phyloP scores from a whole-genome alignment of 2,797 vertebrate genomes.

The Gephyroberyx darwinii region DNA sequence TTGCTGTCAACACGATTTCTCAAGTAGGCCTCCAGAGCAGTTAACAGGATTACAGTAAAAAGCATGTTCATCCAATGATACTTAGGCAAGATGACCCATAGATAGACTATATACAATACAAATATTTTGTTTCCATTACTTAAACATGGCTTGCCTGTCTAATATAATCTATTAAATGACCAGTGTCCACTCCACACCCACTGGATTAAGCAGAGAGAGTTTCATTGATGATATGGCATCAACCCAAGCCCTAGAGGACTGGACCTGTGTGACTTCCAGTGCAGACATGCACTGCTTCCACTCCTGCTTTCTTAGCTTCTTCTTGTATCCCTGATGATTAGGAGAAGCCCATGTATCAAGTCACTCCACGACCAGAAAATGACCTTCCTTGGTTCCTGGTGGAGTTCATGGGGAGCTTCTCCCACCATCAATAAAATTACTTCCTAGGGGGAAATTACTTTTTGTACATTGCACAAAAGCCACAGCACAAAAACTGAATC shows the following conservation, averaged over 20 bases:
- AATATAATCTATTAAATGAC: too few relatives aligned
- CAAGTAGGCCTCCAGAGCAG: too few relatives aligned
- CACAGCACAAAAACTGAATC: too few relatives aligned
- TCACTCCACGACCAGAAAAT: constrained; percentile 2
- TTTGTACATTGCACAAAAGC: not conserved
- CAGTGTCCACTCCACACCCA: too few relatives aligned
- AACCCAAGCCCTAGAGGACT: too few relatives aligned
- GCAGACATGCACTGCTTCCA: not conserved
- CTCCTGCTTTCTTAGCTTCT: not conserved
- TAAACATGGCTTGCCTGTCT: too few relatives aligned
- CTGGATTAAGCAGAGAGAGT: too few relatives aligned
- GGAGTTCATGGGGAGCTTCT: not conserved
- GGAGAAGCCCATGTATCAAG: too few relatives aligned
- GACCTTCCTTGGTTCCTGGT: not conserved
- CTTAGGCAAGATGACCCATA: not conserved
- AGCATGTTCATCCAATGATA: not conserved
- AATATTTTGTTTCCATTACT: not conserved
- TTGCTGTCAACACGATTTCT: not conserved
- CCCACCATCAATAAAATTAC: not conserved
- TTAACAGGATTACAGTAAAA: not conserved
- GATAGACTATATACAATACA: not conserved
- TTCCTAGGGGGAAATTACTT: not conserved
- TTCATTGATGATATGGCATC: too few relatives aligned
- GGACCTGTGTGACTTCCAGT: too few relatives aligned
- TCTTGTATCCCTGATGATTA: too few relatives aligned